A percentile compares a stretch with the other conserved stretches of the same genome.
phyloP scores from a whole-genome alignment of 2,113 vertebrate species.

The Indicator maculatus region DNA sequence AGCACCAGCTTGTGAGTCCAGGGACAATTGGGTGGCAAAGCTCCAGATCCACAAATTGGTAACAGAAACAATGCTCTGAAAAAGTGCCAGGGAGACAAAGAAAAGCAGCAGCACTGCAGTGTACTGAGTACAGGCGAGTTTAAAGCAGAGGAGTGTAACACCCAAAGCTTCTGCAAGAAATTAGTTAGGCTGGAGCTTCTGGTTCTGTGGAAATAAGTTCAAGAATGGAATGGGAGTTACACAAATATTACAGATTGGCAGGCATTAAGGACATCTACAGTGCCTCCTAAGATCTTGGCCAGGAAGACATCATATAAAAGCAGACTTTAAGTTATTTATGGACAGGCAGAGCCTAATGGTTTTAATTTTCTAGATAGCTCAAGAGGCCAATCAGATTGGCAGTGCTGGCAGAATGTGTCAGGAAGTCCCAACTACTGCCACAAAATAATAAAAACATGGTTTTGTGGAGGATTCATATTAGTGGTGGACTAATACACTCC shows the following conservation, averaged over 20 bases:
- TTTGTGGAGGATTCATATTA: rapidly evolving
- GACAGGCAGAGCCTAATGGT: not conserved
- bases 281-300: not conserved
- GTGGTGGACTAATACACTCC: not conserved
- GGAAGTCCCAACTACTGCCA: not conserved
- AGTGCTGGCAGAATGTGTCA: not conserved
- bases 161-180: not conserved
- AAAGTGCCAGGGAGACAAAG: not conserved
- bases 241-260: not conserved
- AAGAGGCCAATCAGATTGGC: not conserved
- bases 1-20: not conserved
- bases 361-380: conserved; percentile 36
- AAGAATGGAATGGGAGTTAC: conserved; percentile 3
- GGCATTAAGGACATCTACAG: not conserved
- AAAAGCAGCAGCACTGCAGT: not conserved
- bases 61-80: not conserved
- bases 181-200: conserved; percentile 21
- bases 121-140: not conserved
- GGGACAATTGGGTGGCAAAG: not conserved
- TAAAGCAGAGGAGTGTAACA: not conserved
- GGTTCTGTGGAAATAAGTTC: not conserved
- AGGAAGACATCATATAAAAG: not conserved
- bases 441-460: not conserved
- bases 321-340: conserved; percentile 34
- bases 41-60: not conserved